These are phyloP conservation scores for Stichopus horrens DNA, from an alignment of 53 echinoderm and acorn worm species.

Conservation along the genomic window DNA sequence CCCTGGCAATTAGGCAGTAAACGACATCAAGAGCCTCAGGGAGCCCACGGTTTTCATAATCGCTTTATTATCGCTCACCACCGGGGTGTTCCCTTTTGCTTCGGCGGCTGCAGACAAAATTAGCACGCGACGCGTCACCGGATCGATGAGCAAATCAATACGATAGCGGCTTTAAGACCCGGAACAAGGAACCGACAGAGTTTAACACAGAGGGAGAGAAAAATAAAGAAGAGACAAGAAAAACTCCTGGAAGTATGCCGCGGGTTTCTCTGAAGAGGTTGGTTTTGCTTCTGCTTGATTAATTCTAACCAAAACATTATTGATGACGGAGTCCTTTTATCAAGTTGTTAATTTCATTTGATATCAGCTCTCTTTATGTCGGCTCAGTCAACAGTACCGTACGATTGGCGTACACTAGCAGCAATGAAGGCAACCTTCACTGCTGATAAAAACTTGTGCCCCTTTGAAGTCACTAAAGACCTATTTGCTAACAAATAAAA, in stretches of 20 bases:
- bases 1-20: background rate
- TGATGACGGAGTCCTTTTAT: background rate
- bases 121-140: background rate
- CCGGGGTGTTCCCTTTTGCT: background rate
- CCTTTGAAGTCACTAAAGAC: too few relatives aligned
- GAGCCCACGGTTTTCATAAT: background rate
- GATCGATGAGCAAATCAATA: background rate
- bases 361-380: too few relatives aligned
- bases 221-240: too few relatives aligned
- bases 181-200: background rate
- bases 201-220: background rate
- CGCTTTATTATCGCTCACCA: background rate
- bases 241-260: background rate
- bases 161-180: background rate
- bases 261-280: background rate
- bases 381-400: too few relatives aligned
- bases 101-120: background rate
- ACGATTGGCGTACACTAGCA: too few relatives aligned
- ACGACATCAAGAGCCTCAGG: background rate
- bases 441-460: too few relatives aligned
- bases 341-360: too few relatives aligned
- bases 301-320: background rate
- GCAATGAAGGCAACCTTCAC: too few relatives aligned
- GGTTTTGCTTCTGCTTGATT: background rate
- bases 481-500: too few relatives aligned